Evolutionary conservation across 2,888 invertebrate genomes (phyloP), one percentile per base, ranked within the genome.

Genomic region (Marasmarcha lunaedactyla): DNA sequence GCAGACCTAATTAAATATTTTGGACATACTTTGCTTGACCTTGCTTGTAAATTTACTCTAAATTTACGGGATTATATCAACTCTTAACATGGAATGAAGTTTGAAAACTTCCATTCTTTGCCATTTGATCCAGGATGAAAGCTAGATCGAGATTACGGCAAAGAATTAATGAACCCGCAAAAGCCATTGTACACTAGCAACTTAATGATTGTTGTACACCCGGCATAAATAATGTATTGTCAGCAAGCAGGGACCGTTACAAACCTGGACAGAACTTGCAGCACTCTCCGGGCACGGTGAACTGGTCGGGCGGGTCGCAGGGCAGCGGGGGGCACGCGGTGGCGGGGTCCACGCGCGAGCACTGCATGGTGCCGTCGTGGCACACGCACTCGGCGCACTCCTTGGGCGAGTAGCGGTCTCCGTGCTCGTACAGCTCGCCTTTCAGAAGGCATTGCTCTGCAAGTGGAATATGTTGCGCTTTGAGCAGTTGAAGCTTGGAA

Each of bases 231-330:
- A n/a, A n/a, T n/a, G n/a, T n/a, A n/a, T n/a, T n/a, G 20, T 20
- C 20, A 7, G 20, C 20, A 20, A 20, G 4, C 7, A 7, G 20
- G 7, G 20, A 5, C 20, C 4, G 20, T 3, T 20, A 11, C 41
- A 15, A 72, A 93, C 94, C 94, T 81, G 91, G 91, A 72, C 95
- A 95, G 66, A 93, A 92, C 70, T 92, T 92, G 86, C 95, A 95
- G 83, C 95, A 95, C 71, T 93, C 91, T 43, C 91, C 94, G 37
- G 91, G 90, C 45, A 93, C 91, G 54, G 89, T 89, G 69, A 94
- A 90, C 76, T 93, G 92, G 63, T 92, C 88, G 47, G 87, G 86
- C 38, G 86, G 84, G 47, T 92, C 90, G 76, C 95, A 95, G 39
- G 89, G 87, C 52, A 94, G 85, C 54, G 87, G 85, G 37, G 94